Base-by-base conservation (phyloP, 2,113 vertebrate genomes). In the Alosa alosa region DNA sequence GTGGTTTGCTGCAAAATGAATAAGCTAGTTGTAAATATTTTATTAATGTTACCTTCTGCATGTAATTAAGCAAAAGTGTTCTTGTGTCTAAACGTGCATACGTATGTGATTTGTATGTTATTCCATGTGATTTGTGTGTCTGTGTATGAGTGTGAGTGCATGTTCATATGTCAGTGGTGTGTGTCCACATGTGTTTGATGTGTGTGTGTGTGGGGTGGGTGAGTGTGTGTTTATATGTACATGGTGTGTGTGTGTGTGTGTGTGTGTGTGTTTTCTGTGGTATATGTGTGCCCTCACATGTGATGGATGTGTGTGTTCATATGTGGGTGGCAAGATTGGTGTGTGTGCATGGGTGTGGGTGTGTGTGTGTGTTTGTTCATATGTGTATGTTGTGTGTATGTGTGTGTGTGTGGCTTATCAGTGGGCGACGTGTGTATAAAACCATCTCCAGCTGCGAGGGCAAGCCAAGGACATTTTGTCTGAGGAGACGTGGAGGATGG, bases 361-460 rank as follows among this genome's bases (percentile, higher is more conserved):
- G 68, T 13, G 31, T 10, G 7, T 75, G 31, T 36, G 25, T 75
- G 68, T 39, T 31, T 75, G 18, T 83, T 81, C 39, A 22, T 86
- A 82, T 81, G 83, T 84, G 81, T 84, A 64, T 83, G 84, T 31
- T 78, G 7, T 87, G 86, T 89, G 88, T 82, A 55, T 87, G 84
- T 85, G 75, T 87, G 87, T 39, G 88, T 47, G 82, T 85, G 86
- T 84, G 83, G 89, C 81, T 8, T 15, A 57, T 86, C 3, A 9
- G 11, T 72, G 64, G 64, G 64, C 31, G 64, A 9, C 8, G 64
- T 72, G 64, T 72, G 31, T 72, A 72, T 36, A 11, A 7, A 72
- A 72, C n/a, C 64, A 72, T 72, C n/a, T 72, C 64, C 64, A 72
- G 64, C 64, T 72, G n/a, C 25, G 64, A 72, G 64, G 25, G 25